Percentiles rank a stretch among this genome's conserved stretches.
Evolutionary conservation across 2,113 vertebrate genomes (phyloP).

Genomic region (Potamarius usumacintae): DNA sequence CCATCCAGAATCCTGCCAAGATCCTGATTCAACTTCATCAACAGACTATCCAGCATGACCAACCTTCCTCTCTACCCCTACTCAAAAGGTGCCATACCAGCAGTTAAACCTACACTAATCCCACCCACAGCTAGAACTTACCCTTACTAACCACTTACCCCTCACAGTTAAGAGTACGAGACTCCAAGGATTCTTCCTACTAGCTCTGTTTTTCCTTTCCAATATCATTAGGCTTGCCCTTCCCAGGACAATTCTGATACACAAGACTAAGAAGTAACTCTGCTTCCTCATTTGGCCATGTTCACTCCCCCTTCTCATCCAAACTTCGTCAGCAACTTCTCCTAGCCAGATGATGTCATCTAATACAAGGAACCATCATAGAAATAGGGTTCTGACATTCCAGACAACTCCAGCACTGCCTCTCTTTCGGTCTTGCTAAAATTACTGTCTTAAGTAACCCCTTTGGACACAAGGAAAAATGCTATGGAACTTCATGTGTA

Average conservation of each 20-base stretch:
- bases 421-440: not conserved
- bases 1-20: not conserved
- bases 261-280: not conserved
- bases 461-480: too few species aligned
- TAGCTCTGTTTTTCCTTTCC: too few species aligned
- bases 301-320: not conserved
- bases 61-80: too few species aligned
- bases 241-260: not conserved
- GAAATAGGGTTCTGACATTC: too few species aligned
- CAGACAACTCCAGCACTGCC: too few species aligned
- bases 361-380: too few species aligned
- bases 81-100: not conserved
- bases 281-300: not conserved
- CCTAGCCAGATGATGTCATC: too few species aligned
- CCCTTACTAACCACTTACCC: not conserved
- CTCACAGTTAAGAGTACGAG: too few species aligned
- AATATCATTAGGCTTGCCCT: not conserved
- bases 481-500: too few species aligned
- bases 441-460: not conserved
- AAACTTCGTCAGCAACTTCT: not conserved
- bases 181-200: too few species aligned
- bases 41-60: too few species aligned
- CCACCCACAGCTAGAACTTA: not conserved
- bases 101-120: not conserved
- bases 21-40: not conserved